Conservation (phyloP, 1,140 invertebrate genomes). For the Callitettix versicolor region DNA sequence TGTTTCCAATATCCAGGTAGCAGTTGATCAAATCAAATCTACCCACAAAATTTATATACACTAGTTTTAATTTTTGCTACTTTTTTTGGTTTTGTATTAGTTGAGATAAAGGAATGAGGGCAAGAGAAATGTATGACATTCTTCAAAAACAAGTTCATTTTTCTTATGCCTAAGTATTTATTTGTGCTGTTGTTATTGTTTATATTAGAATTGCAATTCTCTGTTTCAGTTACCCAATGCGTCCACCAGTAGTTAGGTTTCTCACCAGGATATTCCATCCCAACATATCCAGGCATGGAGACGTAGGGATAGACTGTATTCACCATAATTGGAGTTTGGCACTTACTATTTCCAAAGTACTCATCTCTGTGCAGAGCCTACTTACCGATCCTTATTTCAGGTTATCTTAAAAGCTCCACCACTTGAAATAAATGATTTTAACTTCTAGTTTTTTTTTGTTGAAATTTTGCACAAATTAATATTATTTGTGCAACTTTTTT, state of each 20-base stretch:
- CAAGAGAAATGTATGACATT: no score
- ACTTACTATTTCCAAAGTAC: constrained; percentile 80
- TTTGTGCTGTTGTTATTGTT: no score
- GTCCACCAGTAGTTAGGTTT: constrained; percentile 79
- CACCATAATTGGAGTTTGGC: constrained; percentile 93
- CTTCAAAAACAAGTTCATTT: no score
- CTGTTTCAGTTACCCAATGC: constrained; percentile 75
- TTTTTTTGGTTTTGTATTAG: no score
- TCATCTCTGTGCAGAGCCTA: constrained; percentile 82
- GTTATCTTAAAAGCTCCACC: constrained; percentile 32
- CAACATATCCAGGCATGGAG: constrained; percentile 90
- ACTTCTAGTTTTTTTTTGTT: background rate
- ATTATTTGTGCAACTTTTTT: background rate
- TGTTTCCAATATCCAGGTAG: no score
- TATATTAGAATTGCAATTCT: no score
- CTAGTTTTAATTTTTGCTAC: no score
- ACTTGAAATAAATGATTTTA: background rate
- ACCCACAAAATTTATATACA: no score
- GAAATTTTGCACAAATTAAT: background rate
- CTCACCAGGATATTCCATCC: constrained; percentile 88
- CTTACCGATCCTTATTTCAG: constrained; percentile 85
- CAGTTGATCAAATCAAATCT: no score
- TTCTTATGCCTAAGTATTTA: no score
- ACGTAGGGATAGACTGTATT: constrained; percentile 90
- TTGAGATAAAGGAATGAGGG: no score